A percentile compares a stretch with the other conserved stretches of the same genome.
These are phyloP conservation scores for Lontra canadensis DNA, from an alignment of 2,113 vertebrate genomes.

Conservation along the genomic window DNA sequence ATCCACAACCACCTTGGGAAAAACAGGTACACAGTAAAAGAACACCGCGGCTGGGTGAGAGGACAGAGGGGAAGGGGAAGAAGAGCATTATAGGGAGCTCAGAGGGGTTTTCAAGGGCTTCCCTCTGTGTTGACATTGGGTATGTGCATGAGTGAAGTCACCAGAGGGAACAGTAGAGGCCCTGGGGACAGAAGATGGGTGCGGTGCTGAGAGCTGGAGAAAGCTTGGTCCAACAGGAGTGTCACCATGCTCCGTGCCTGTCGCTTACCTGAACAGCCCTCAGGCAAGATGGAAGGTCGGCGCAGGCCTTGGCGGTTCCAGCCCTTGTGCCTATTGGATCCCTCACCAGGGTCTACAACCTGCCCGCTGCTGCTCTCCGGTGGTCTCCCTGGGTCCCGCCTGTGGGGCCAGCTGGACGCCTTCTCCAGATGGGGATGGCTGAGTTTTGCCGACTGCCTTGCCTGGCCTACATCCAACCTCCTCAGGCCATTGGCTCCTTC, in stretches of 20 bases:
- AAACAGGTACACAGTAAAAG: not conserved
- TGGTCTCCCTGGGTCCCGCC: slow-evolving; percentile 45
- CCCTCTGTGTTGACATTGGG: not conserved
- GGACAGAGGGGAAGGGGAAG: not conserved
- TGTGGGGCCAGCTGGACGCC: slow-evolving; percentile 84
- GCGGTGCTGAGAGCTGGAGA: no score
- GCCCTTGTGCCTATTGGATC: slow-evolving; percentile 76
- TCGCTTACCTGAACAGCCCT: slow-evolving; percentile 58
- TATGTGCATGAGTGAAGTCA: rapidly evolving
- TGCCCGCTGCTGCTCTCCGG: not conserved
- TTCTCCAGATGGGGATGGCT: slow-evolving; percentile 83
- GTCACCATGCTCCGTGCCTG: rapidly evolving
- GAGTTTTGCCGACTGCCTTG: slow-evolving; percentile 4
- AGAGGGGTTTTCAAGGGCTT: rapidly evolving
- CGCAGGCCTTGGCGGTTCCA: slow-evolving; percentile 86
- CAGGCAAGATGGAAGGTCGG: slow-evolving; percentile 81
- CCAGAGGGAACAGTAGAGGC: no score
- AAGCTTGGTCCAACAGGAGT: rapidly evolving
- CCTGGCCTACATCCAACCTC: slow-evolving; percentile 6
- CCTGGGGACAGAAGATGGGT: not conserved
- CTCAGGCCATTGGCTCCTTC: slow-evolving; percentile 26
- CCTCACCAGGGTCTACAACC: slow-evolving; percentile 25
- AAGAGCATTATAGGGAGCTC: rapidly evolving
- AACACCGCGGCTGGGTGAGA: rapidly evolving
- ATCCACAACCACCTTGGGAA: not conserved